Base-by-base conservation (phyloP, 2,113 vertebrate genomes). In the Dicerorhinus sumatrensis region DNA sequence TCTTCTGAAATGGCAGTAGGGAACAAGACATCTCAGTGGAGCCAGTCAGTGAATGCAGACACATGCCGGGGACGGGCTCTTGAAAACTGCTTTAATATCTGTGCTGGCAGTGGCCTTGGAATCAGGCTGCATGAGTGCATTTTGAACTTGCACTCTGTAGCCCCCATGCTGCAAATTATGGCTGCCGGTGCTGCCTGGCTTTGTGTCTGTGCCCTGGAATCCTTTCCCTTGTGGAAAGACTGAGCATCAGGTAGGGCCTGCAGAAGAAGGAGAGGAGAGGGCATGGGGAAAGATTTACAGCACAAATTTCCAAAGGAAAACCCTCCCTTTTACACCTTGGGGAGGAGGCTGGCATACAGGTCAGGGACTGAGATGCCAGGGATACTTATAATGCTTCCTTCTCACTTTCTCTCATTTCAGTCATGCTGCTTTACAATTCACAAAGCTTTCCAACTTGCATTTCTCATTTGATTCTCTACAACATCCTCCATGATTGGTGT, bases 381-480 rank as follows among this genome's bases (percentile, higher is more conserved):
- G 54, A 85, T 36, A 82, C n/a, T 88, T 82, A 31, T 8, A 92
- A 90, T 3, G 10, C 33, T 97, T 95, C 88, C 92, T 81, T 93
- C 36, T 94, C 33, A 65, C 36, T 84, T 96, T 72, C 70, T 65
- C 56, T 93, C 67, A 58, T 85, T 67, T 92, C 6, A 0, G 48
- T 84, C 51, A 60, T 84, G 75, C 42, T 94, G 88, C 48, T 75
- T 94, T 84, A 75, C 20, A 91, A 89, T 79, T 95, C 8, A n/a
- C 33, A 85, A 84, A 96, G 51, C 20, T 70, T 94, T 77, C 77
- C 48, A 79, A 83, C 14, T 60, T 94, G 10, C 27, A 87, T 39
- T 95, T 97, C 80, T 82, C 56, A 86, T 86, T 51, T 90, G 69
- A 89, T 85, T 91, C 87, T 89, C 94, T 90, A 72, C 10, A 92